These are phyloP conservation scores for Heliangelus exortis DNA, from an alignment of 2,797 vertebrate species.

Conservation along the genomic window DNA sequence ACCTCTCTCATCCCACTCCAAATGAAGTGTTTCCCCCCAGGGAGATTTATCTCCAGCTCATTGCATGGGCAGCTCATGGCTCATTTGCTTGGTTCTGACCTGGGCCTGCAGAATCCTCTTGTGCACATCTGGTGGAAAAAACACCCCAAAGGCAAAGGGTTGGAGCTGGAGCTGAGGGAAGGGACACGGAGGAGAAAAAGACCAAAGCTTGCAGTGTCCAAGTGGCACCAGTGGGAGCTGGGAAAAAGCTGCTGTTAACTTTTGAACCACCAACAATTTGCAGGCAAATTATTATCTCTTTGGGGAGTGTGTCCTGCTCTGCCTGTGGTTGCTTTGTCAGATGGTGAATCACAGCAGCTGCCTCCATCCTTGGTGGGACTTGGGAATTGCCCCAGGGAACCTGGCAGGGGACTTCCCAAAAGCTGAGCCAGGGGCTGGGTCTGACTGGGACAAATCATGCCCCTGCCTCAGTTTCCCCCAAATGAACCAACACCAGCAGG, in stretches of 20 bases:
- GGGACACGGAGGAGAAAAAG: background rate
- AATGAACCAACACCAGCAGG: fast-evolving
- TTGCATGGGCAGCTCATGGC: background rate
- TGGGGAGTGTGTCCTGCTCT: fast-evolving
- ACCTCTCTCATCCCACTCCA: background rate
- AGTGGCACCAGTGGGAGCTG: background rate
- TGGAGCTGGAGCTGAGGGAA: background rate
- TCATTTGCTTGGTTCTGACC: background rate
- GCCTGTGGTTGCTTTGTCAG: background rate
- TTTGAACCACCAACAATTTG: background rate
- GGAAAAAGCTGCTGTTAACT: background rate
- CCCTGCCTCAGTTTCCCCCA: background rate
- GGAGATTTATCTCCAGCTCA: background rate
- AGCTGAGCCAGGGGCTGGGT: fast-evolving
- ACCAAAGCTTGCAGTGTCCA: background rate
- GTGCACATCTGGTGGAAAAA: background rate
- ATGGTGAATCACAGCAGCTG: background rate
- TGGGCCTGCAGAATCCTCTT: background rate
- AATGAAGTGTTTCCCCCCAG: background rate
- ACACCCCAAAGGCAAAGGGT: background rate
- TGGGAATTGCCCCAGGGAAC: background rate
- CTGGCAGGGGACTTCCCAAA: background rate
- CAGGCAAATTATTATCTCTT: background rate
- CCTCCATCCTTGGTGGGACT: fast-evolving
- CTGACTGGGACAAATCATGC: fast-evolving